Evolutionary conservation across 2,888 invertebrate genomes (phyloP).

Genomic region (Arge pagana): DNA sequence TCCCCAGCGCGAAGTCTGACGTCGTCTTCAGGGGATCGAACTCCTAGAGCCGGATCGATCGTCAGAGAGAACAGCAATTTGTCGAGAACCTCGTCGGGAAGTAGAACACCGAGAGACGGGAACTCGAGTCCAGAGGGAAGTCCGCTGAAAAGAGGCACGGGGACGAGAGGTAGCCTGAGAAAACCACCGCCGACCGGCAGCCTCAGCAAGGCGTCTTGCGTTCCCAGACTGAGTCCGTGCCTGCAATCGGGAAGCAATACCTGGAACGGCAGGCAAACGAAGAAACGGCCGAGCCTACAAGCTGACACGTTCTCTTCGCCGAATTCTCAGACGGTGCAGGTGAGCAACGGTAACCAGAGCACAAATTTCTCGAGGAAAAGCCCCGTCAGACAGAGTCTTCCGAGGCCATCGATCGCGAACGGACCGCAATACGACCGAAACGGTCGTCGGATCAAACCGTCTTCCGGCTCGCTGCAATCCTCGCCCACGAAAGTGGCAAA

Average conservation of each 20-base stretch:
- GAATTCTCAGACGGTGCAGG: constrained; percentile 13
- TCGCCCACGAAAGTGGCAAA: constrained; percentile 68
- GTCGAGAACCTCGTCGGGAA: constrained; percentile 46
- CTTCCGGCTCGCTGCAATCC: constrained; percentile 63
- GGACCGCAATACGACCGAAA: constrained; percentile 57
- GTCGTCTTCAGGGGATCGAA: constrained; percentile 44
- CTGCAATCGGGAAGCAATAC: constrained; percentile 67
- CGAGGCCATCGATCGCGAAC: constrained; percentile 59
- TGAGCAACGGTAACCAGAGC: constrained; percentile 35
- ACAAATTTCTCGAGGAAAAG: constrained; percentile 50
- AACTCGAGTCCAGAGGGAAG: constrained; percentile 54
- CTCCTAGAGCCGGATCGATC: constrained; percentile 44
- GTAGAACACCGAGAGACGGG: constrained; percentile 45
- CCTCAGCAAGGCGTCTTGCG: constrained; percentile 60
- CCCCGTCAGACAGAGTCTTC: constrained; percentile 54
- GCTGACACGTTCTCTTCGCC: constrained; percentile 66
- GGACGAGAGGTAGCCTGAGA: constrained; percentile 58
- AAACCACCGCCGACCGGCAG: constrained; percentile 60
- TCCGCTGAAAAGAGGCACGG: constrained; percentile 68
- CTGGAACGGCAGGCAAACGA: constrained; percentile 70
- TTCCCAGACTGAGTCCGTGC: constrained; percentile 39
- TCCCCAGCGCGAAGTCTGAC: constrained; percentile 44
- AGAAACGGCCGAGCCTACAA: constrained; percentile 61
- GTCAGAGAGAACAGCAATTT: constrained; percentile 49
- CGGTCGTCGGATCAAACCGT: constrained; percentile 58